Conservation (phyloP, 2,113 vertebrate genomes). For the Phalacrocorax carbo region DNA sequence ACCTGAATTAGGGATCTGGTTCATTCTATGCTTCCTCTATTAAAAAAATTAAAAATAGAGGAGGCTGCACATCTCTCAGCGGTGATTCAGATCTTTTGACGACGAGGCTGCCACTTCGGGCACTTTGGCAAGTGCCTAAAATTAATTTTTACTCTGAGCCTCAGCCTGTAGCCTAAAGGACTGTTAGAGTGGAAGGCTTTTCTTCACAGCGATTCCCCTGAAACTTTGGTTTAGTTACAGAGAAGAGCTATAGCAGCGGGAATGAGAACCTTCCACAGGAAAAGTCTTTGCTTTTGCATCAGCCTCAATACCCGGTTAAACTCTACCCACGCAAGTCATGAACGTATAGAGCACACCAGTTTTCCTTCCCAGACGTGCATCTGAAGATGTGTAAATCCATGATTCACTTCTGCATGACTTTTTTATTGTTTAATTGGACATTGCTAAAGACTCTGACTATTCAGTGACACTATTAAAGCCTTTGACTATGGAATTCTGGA, state of each 20-base stretch:
- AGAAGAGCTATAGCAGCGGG: neutral
- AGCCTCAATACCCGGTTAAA: neutral
- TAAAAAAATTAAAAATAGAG: neutral
- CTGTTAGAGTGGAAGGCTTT: neutral
- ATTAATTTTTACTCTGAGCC: neutral
- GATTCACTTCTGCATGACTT: constrained; percentile 19
- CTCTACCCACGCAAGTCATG: neutral
- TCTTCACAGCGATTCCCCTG: neutral
- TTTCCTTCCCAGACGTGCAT: neutral
- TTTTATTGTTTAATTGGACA: neutral
- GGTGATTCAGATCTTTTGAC: neutral
- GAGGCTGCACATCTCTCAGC: neutral
- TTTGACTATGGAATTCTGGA: neutral
- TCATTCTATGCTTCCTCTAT: neutral
- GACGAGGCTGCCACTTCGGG: accelerated
- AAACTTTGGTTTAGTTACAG: neutral
- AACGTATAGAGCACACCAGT: neutral
- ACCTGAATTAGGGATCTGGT: no score
- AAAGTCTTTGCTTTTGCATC: neutral
- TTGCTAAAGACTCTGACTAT: neutral
- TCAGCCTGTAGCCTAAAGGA: neutral
- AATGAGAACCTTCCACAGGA: neutral
- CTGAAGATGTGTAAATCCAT: neutral
- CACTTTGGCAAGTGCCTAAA: neutral
- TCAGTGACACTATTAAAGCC: neutral